A percentile compares a stretch with the other conserved stretches of the same genome.
Evolutionary conservation across 2,888 invertebrate genomes (phyloP).

Genomic region (Ecliptopera silaceata): DNA sequence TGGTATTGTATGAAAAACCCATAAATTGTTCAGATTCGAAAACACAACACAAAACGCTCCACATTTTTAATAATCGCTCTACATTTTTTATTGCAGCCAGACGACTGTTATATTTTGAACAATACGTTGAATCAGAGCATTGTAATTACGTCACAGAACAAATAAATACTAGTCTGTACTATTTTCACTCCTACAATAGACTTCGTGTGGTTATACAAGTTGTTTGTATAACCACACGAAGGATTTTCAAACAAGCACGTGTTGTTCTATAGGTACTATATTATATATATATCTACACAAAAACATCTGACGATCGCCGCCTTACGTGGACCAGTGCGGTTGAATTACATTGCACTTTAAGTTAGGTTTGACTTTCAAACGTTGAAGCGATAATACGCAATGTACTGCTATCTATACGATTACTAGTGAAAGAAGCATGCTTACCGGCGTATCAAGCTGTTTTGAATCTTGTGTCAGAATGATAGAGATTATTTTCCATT

Average conservation of each 20-base stretch:
- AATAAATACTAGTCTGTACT: background rate
- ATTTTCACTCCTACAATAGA: constrained; percentile 2
- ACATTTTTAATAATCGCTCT: constrained; percentile 24
- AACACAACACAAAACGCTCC: constrained; percentile 10
- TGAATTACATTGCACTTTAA: too few species aligned
- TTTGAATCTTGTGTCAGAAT: background rate
- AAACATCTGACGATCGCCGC: too few species aligned
- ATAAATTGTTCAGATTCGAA: background rate
- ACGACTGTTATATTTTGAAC: constrained; percentile 68
- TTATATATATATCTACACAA: too few species aligned
- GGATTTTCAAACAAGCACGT: background rate
- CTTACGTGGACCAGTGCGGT: too few species aligned
- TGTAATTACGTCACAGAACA: constrained; percentile 57
- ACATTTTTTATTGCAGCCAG: constrained; percentile 39
- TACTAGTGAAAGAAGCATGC: background rate
- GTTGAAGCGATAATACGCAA: too few species aligned
- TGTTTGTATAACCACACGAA: background rate
- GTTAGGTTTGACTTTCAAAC: too few species aligned
- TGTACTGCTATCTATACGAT: too few species aligned
- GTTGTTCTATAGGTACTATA: too few species aligned
- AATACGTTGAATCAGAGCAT: constrained; percentile 72
- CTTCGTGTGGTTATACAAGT: too few species aligned
- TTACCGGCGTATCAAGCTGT: background rate
- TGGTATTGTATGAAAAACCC: too few species aligned
- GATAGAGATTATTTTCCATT: constrained; percentile 2